A percentile compares a stretch with the other conserved stretches of the same genome.
These are phyloP conservation scores for Belonocnema kinseyi DNA, from an alignment of 1,140 invertebrate genomes.

Conservation along the genomic window DNA sequence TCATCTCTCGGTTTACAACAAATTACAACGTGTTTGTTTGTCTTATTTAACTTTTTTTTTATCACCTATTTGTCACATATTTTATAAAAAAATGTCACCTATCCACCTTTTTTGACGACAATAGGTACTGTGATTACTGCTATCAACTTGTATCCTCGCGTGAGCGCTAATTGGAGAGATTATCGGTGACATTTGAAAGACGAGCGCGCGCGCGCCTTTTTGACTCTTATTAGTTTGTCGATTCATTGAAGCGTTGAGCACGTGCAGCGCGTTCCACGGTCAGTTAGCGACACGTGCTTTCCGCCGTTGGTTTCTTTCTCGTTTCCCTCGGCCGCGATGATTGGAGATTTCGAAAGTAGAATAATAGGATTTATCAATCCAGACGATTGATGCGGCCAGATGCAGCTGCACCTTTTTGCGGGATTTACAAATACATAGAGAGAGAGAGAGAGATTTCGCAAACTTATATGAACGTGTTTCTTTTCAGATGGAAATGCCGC, in stretches of 20 bases:
- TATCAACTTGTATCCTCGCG: background rate
- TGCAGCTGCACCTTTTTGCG: conserved; percentile 35
- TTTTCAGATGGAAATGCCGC: conserved; percentile 73
- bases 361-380: background rate
- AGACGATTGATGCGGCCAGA: background rate
- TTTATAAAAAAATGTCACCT: too few species aligned
- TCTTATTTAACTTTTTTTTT: too few species aligned
- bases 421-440: background rate
- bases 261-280: conserved; percentile 48
- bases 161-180: background rate
- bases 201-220: conserved; percentile 18
- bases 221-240: conserved; percentile 34
- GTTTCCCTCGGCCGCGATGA: background rate
- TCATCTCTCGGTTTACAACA: too few species aligned
- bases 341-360: background rate
- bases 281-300: conserved; percentile 50
- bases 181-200: background rate
- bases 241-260: conserved; percentile 43
- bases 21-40: too few species aligned
- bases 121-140: too few species aligned
- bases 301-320: conserved; percentile 14
- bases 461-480: conserved; percentile 1
- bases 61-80: too few species aligned
- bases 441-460: background rate
- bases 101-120: too few species aligned